Evolutionary conservation across 1,140 invertebrate species (phyloP).

Genomic region (Helicoverpa armigera): DNA sequence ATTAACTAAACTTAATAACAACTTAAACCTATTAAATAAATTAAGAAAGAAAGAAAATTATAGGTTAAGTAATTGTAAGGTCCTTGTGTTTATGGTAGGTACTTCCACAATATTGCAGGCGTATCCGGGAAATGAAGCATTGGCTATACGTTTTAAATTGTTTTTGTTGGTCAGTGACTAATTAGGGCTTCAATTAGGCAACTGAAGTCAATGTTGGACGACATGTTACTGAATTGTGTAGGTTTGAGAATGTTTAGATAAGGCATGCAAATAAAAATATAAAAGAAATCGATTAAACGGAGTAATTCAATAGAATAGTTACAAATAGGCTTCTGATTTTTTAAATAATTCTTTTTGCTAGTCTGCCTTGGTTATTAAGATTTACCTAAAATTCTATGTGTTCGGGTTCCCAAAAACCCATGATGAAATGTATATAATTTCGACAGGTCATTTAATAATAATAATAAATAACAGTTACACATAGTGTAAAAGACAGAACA

Average conservation of each 20-base stretch:
- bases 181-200: constrained; percentile 49
- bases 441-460: no score
- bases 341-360: no score
- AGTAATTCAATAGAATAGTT: no score
- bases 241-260: constrained; percentile 22
- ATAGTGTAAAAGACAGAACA: no score
- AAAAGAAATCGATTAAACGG: no score
- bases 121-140: constrained; percentile 52
- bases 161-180: constrained; percentile 44
- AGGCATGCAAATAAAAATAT: background rate
- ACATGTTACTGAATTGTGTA: constrained; percentile 26
- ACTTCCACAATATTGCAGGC: constrained; percentile 27
- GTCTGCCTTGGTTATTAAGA: no score
- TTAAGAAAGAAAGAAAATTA: constrained; percentile 7
- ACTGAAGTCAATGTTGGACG: constrained; percentile 27
- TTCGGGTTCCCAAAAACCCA: no score
- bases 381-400: no score
- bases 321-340: no score
- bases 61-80: constrained; percentile 14
- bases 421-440: no score
- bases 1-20: background rate
- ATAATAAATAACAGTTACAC: no score
- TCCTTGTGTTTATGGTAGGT: constrained; percentile 18
- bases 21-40: background rate
- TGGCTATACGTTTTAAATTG: constrained; percentile 46